A percentile compares a stretch with the other conserved stretches of the same genome.
These are phyloP conservation scores for Megalonaias nervosa DNA, from an alignment of 1,140 invertebrate species.

Conservation along the genomic window DNA sequence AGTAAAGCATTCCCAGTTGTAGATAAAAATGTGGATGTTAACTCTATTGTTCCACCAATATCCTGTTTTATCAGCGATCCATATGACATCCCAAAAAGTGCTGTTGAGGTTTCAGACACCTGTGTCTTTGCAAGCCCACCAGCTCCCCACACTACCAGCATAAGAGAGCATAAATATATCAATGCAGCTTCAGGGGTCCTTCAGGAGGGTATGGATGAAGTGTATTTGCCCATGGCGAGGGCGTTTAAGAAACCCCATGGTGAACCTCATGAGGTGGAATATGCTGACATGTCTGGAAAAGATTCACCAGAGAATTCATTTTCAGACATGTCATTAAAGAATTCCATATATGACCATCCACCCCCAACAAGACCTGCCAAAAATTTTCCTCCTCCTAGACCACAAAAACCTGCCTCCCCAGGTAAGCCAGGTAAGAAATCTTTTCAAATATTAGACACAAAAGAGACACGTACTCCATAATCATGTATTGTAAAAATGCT, in stretches of 20 bases:
- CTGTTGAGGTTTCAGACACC: conserved; percentile 21
- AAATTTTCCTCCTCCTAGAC: conserved; percentile 21
- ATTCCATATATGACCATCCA: conserved; percentile 26
- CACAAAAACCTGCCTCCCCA: neutral
- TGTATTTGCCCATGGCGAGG: conserved; percentile 29
- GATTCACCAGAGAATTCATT: conserved; percentile 28
- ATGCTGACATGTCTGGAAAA: conserved; percentile 29
- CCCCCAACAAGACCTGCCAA: conserved; percentile 12
- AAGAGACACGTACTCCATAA: too few species aligned
- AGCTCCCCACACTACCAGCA: neutral
- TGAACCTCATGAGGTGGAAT: conserved; percentile 22
- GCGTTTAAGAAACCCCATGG: neutral
- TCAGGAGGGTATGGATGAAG: neutral
- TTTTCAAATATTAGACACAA: too few species aligned
- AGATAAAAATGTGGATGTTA: conserved; percentile 19
- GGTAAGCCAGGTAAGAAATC: too few species aligned
- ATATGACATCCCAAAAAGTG: conserved; percentile 23
- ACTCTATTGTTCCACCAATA: conserved; percentile 9
- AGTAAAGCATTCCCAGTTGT: conserved; percentile 37
- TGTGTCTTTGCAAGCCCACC: conserved; percentile 20
- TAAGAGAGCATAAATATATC: conserved; percentile 17
- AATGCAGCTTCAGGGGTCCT: conserved; percentile 14
- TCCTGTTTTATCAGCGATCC: conserved; percentile 11
- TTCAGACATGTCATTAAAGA: neutral
- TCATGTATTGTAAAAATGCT: too few species aligned